Percentiles rank a stretch among this genome's conserved stretches.
Conservation (phyloP, 2,888 invertebrate genomes). For the Drosophila vallismaia region DNA sequence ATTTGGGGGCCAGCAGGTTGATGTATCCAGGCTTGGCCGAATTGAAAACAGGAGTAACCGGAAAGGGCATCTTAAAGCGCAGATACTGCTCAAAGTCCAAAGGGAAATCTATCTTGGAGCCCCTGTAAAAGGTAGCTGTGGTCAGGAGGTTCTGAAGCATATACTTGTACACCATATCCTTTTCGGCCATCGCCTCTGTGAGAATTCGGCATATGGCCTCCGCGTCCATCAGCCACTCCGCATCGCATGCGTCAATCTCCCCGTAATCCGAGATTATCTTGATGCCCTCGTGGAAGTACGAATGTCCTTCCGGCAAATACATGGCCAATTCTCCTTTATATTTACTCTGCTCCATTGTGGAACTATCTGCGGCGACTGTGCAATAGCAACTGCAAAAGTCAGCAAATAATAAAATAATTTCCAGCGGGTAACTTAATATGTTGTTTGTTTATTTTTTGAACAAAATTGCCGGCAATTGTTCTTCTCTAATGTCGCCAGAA, state of each 20-base stretch:
- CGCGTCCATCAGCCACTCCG: slow-evolving; percentile 54
- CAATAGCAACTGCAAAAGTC: not conserved
- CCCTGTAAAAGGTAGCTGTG: slow-evolving; percentile 61
- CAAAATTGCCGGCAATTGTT: not conserved
- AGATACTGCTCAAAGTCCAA: slow-evolving; percentile 57
- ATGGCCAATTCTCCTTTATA: slow-evolving; percentile 12
- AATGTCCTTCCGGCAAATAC: slow-evolving; percentile 39
- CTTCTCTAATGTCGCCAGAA: not conserved
- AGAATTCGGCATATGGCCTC: slow-evolving; percentile 46
- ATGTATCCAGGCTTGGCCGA: slow-evolving; percentile 56
- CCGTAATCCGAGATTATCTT: slow-evolving; percentile 54
- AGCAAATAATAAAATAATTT: not conserved
- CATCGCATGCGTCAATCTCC: slow-evolving; percentile 52
- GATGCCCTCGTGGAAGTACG: slow-evolving; percentile 57
- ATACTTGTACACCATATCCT: slow-evolving; percentile 54
- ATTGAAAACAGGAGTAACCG: slow-evolving; percentile 60
- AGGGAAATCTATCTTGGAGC: slow-evolving; percentile 60
- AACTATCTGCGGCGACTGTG: not conserved
- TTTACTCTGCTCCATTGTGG: slow-evolving; percentile 25
- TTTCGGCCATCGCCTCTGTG: slow-evolving; percentile 51
- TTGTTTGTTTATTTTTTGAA: slow-evolving; percentile 7
- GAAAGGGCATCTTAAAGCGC: slow-evolving; percentile 56
- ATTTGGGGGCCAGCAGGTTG: slow-evolving; percentile 40
- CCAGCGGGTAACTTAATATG: slow-evolving; percentile 10
- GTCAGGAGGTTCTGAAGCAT: slow-evolving; percentile 45